phyloP scores from a whole-genome alignment of 2,888 invertebrate species.

The Elaeidobius kamerunicus region DNA sequence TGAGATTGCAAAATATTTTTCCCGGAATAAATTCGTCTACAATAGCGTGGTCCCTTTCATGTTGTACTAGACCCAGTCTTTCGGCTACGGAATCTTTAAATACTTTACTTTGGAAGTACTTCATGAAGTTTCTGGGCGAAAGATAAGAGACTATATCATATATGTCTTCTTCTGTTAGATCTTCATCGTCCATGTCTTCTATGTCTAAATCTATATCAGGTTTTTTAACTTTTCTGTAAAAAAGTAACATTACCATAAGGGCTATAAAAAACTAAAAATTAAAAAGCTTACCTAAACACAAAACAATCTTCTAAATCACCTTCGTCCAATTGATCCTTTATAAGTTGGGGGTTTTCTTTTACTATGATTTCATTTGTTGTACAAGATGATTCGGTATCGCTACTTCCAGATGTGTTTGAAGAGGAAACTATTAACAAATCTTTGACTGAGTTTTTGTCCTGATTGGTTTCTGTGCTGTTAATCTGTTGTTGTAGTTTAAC shows the following conservation, averaged over 20 bases:
- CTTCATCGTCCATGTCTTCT: conserved; percentile 30
- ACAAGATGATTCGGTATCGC: conserved; percentile 31
- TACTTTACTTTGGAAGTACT: conserved; percentile 60
- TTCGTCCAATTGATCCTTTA: conserved; percentile 30
- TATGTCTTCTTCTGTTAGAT: conserved; percentile 37
- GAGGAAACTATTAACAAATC: conserved; percentile 29
- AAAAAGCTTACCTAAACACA: conserved; percentile 45
- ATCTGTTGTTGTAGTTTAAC: conserved; percentile 47
- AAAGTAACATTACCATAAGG: background rate
- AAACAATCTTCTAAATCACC: conserved; percentile 25
- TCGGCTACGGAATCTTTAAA: conserved; percentile 60
- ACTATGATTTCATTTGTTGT: conserved; percentile 25
- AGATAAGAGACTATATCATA: conserved; percentile 52
- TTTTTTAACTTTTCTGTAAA: conserved; percentile 48
- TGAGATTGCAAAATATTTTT: conserved; percentile 58
- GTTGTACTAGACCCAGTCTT: conserved; percentile 56
- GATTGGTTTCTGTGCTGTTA: conserved; percentile 5
- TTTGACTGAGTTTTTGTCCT: conserved; percentile 21
- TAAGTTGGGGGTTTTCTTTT: conserved; percentile 30
- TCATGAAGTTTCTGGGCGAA: conserved; percentile 66
- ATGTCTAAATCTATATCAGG: conserved; percentile 33
- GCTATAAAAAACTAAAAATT: conserved; percentile 1
- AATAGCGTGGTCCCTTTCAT: conserved; percentile 54
- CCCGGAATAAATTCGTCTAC: conserved; percentile 57
- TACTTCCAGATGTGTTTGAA: conserved; percentile 28